Evolutionary conservation across 2,113 vertebrate species (phyloP), one percentile per base, ranked within the genome.

Genomic region (Uropsilus gracilis): DNA sequence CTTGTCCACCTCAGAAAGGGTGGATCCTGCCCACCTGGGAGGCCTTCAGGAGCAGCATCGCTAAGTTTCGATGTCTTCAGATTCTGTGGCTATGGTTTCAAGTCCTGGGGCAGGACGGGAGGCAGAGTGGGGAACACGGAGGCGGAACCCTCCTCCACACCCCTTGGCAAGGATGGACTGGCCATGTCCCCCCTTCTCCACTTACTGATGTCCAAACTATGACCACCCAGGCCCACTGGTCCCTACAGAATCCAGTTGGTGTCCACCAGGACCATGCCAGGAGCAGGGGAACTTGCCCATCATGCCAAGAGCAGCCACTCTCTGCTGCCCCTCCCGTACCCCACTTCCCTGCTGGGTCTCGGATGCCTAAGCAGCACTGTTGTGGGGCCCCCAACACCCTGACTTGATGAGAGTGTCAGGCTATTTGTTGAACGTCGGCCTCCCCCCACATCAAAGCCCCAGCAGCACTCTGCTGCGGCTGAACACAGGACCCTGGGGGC

Each of bases 121-220:
- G 55, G 30, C 22, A 48, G 37, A 59, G 34, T 0, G 0, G 12
- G 55, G 8, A 37, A 18, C 37, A 55, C 5, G 50, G 50, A 44
- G 28, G 37, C 0, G 0, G 8, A 34, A 20, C 7, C n/a, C n/a
- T 20, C 30, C 10, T n/a, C n/a, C 16, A 14, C 1, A 22, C 34
- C 8, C 22, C 11, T 28, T 37, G 64, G 39, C 34, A 68, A 5
- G 4, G 5, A 9, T 14, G 1, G 2, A 37, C 13, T 28, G 12
- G n/a, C 13, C 63, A 72, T 13, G 10, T 13, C 6, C 44, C 68
- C 50, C 28, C 34, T 2, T 10, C 37, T 30, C 26, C 14, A 16
- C 46, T 55, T 55, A 42, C 22, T 1, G 61, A 72, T 18, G 10
- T 48, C 28, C 44, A 77, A 17, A 66, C 14, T n/a, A 32, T 66